Base-by-base conservation (phyloP, 2,888 invertebrate genomes). In the Petrolisthes manimaculis region DNA sequence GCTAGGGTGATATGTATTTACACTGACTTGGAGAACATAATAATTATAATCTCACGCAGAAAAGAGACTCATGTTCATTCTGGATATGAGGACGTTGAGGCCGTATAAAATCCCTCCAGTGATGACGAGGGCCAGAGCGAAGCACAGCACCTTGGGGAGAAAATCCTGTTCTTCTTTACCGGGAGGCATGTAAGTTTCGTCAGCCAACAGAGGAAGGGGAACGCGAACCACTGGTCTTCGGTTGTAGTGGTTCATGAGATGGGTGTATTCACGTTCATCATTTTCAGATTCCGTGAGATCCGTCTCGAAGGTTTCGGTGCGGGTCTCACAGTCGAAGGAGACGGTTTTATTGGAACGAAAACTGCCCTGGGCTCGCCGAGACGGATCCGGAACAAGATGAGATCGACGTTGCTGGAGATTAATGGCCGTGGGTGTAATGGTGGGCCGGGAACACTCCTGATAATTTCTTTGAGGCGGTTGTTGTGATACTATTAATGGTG, bases 51-150 rank as follows among this genome's bases (percentile, higher is more conserved):
- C 81, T 86, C 82, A 85, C 0, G 78, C 75, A n/a, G 81, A 84
- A 61, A 89, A 89, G 54, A 89, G 83, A 53, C 75, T 86, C 82
- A 89, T 86, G 67, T 89, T 89, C 89, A 89, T 89, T n/a, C 75
- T 79, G 14, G 86, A 83, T 54, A 89, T 83, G 79, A 89, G 14
- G 18, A 89, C 54, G 21, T 86, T 86, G 74, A 89, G 79, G 56
- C 86, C 86, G 75, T 89, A 89, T 9, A 89, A 74, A 53, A 89
- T 89, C 69, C 86, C 86, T 3, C 83, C 89, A 0, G 89, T 89
- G 74, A 89, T 83, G 79, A 86, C 83, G 61, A 89, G 83, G 37
- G 89, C 89, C 54, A 89, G 79, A 53, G 77, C 83, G 84, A 89
- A 89, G 75, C 89, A 89, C 54, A 89, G 74, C 24, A 89, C 51